Percentiles rank a stretch among this genome's conserved stretches.
phyloP scores from a whole-genome alignment of 23 tunicate species.

The Corella eumyota region DNA sequence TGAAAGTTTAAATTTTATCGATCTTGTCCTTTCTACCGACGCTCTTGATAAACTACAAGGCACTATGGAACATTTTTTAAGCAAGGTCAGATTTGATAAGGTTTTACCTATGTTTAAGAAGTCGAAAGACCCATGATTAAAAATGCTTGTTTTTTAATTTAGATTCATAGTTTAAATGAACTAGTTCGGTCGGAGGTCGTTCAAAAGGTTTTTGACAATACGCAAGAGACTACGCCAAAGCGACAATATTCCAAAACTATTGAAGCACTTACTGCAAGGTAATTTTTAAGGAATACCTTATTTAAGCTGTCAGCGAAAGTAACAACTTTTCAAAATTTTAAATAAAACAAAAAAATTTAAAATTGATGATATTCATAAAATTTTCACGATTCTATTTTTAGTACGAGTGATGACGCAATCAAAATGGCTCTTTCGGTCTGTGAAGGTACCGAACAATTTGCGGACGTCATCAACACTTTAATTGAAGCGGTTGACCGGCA shows the following conservation, averaged over 20 bases:
- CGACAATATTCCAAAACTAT: conserved; percentile 34
- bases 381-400: conserved; percentile 10
- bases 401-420: conserved; percentile 64
- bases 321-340: background rate
- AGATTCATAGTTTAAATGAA: conserved; percentile 67
- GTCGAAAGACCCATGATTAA: too few relatives aligned
- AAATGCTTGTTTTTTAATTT: too few relatives aligned
- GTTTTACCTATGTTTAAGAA: background rate
- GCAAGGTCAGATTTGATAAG: conserved; percentile 34
- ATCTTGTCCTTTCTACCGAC: conserved; percentile 50
- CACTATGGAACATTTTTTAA: conserved; percentile 72
- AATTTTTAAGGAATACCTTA: too few relatives aligned
- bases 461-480: conserved; percentile 82
- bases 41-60: conserved; percentile 89
- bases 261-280: conserved; percentile 63
- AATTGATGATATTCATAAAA: background rate
- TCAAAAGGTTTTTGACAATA: conserved; percentile 47
- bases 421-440: conserved; percentile 64
- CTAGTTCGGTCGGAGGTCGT: conserved; percentile 46
- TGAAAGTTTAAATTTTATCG: conserved; percentile 67
- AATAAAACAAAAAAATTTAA: background rate
- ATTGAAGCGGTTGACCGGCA: conserved; percentile 61
- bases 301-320: too few relatives aligned
- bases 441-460: conserved; percentile 55
- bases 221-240: conserved; percentile 76